Base-by-base conservation (phyloP, 2,113 vertebrate genomes). In the Sylvilagus bachmani region DNA sequence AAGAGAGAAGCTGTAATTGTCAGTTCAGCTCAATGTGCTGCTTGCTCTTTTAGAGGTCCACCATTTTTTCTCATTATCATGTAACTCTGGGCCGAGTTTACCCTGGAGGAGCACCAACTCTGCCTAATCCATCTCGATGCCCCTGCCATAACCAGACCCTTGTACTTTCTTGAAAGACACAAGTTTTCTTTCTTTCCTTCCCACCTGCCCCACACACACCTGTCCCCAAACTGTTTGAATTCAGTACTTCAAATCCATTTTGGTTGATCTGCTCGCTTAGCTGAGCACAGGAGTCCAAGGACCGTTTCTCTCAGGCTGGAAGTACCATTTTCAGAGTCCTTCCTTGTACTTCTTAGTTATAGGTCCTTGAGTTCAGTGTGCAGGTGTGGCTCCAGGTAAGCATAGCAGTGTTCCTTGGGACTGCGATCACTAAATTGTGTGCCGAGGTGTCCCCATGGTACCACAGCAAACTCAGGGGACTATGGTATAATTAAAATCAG, bases 251-350 rank as follows among this genome's bases (percentile, higher is more conserved):
- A n/a, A 49, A 70, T 77, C 31, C 6, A 21, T 61, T 75, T 77
- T 36, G 38, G 83, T 21, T 61, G 64, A 49, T 93, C 14, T 74
- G 69, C 25, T 58, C 86, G 70, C 33, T 61, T 71, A 29, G 73
- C 62, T 90, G 70, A 91, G 64, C 58, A n/a, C 25, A 58, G 29
- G 55, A 8, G 38, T 73, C 84, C 66, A 62, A 85, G 89, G 78
- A 78, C 27, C 33, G 53, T 67, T 67, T 84, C 71, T 86, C 90
- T 67, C 31, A 33, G 67, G 38, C 38, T 86, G 73, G 67, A 10
- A 69, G 31, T 11, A 83, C 25, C 83, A 55, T 71, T 90, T 78
- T 73, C 55, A 90, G 89, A 58, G 80, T 51, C 36, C 86, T 67
- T 82, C 73, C 33, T 73, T 66, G 22, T 73, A 71, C 16, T 87